These are phyloP conservation scores for Nemopilema nomurai DNA, from an alignment of 30 jellyfish, hydroid and myxozoan genomes.

Conservation along the genomic window DNA sequence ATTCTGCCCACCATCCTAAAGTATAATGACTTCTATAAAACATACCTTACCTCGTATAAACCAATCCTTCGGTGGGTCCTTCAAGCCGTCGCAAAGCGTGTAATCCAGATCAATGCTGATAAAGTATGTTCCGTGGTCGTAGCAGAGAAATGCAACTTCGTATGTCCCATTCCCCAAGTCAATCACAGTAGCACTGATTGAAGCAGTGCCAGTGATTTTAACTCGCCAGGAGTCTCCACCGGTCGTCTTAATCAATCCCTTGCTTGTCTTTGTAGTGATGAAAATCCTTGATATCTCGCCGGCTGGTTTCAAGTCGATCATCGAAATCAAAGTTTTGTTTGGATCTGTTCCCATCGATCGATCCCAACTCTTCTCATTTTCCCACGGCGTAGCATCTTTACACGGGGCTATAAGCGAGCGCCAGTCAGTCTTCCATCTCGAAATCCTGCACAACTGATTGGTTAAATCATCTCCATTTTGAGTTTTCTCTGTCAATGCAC, in stretches of 20 bases:
- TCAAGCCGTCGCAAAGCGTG: constrained; percentile 68
- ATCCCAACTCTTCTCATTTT: not conserved
- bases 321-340: constrained; percentile 14
- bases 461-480: not conserved
- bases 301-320: constrained; percentile 45
- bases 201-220: constrained; percentile 59
- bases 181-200: constrained; percentile 32
- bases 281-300: constrained; percentile 43
- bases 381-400: constrained; percentile 20
- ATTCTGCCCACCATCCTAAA: no score
- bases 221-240: constrained; percentile 85
- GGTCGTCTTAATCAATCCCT: constrained; percentile 19
- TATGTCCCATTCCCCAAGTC: constrained; percentile 77
- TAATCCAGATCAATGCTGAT: constrained; percentile 61
- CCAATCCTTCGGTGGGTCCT: constrained; percentile 79
- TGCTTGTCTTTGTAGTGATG: constrained; percentile 3
- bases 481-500: not conserved
- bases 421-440: constrained; percentile 51
- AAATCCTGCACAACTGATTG: constrained; percentile 35
- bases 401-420: constrained; percentile 40
- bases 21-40: not conserved
- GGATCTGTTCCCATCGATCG: constrained; percentile 46
- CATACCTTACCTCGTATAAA: constrained; percentile 58
- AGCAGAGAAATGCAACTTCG: constrained; percentile 37
- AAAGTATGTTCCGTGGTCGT: constrained; percentile 48